These are phyloP conservation scores for Elachura formosa DNA, from an alignment of 2,113 vertebrate species.

Conservation along the genomic window DNA sequence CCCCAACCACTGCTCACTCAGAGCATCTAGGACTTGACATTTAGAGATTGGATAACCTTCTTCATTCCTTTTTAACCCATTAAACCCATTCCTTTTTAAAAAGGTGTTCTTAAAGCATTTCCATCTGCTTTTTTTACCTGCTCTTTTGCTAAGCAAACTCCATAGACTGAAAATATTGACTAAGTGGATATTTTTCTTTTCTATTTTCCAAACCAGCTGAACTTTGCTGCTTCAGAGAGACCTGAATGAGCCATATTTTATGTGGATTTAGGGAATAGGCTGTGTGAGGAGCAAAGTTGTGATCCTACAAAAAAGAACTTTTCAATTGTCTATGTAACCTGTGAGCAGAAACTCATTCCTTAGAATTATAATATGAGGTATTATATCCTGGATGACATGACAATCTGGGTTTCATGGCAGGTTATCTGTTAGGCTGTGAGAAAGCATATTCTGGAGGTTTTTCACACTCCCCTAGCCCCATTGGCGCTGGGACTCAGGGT, in stretches of 20 bases:
- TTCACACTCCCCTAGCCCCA: slow-evolving; percentile 1
- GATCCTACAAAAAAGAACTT: neutral
- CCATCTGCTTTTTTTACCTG: neutral
- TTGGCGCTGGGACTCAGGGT: neutral
- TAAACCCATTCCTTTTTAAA: neutral
- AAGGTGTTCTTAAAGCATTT: neutral
- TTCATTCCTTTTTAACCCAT: too few species aligned
- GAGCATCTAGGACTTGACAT: neutral
- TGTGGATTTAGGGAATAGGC: neutral
- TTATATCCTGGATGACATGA: neutral
- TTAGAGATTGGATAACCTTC: neutral
- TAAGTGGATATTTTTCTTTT: neutral
- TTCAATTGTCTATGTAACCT: neutral
- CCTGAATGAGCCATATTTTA: neutral
- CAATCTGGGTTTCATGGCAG: neutral
- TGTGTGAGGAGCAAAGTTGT: neutral
- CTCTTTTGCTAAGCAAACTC: neutral
- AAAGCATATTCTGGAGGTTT: slow-evolving; percentile 16
- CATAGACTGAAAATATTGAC: neutral
- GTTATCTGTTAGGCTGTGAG: neutral
- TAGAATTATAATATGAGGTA: neutral
- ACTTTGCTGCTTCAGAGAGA: neutral
- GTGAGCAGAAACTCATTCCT: neutral
- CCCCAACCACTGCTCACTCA: neutral
- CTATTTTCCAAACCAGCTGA: neutral